Percentiles rank a stretch among this genome's conserved stretches.
Conservation (phyloP, 1,140 invertebrate species). For the Procambarus virginalis region DNA sequence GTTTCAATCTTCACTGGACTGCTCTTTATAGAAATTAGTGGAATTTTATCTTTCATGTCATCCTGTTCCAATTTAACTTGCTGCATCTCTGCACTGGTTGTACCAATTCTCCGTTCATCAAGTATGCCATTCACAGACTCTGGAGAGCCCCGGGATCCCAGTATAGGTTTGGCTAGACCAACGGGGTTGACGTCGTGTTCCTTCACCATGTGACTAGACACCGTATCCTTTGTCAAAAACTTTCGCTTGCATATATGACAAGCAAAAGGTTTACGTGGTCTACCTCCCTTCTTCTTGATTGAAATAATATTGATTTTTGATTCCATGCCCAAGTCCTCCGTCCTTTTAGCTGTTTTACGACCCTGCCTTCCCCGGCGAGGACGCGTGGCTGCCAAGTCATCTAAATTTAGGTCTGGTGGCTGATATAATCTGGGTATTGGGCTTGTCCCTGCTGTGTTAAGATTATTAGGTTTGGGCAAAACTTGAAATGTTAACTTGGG, state of each 20-base stretch:
- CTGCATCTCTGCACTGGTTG: not conserved
- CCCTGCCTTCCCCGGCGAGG: slow-evolving; percentile 15
- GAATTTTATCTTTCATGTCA: not conserved
- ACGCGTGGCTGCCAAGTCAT: slow-evolving; percentile 32
- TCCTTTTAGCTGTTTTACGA: not conserved
- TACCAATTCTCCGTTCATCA: not conserved
- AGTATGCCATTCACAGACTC: not conserved
- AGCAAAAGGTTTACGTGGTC: slow-evolving; percentile 47
- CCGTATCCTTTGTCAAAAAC: slow-evolving; percentile 38
- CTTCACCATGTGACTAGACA: slow-evolving; percentile 32
- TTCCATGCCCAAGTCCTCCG: not conserved
- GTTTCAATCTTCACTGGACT: slow-evolving; percentile 22
- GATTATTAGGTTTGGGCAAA: slow-evolving; percentile 25
- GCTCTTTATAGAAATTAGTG: not conserved
- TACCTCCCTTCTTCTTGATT: slow-evolving; percentile 44
- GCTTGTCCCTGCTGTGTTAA: not conserved
- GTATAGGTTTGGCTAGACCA: slow-evolving; percentile 6
- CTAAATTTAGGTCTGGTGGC: slow-evolving; percentile 29
- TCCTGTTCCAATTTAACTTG: not conserved
- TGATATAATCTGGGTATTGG: slow-evolving; percentile 4
- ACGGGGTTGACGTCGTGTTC: slow-evolving; percentile 36
- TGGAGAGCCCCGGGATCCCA: not conserved
- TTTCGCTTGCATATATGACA: slow-evolving; percentile 59
- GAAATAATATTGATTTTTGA: not conserved
- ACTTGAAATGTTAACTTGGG: slow-evolving; percentile 52